Evolutionary conservation across 2,797 vertebrate genomes (phyloP).

Genomic region (Emys orbicularis): DNA sequence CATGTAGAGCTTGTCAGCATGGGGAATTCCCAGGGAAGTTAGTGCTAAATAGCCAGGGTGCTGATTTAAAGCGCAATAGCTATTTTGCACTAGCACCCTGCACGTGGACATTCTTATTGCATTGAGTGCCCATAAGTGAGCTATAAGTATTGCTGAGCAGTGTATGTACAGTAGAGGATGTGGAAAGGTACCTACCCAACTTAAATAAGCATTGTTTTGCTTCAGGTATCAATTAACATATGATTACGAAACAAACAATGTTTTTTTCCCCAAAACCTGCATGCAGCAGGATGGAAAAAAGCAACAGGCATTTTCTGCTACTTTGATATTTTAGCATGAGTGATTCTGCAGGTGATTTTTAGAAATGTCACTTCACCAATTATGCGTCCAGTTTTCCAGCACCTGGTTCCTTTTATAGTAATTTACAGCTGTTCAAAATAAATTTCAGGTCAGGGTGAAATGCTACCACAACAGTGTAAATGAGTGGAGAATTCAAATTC

Average conservation of each 20-base stretch:
- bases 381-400: neutral
- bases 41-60: neutral
- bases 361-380: neutral
- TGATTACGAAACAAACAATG: neutral
- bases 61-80: neutral
- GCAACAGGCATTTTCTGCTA: neutral
- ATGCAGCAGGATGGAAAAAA: fast-evolving
- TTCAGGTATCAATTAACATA: neutral
- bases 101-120: neutral
- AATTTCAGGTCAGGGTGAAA: neutral
- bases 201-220: neutral
- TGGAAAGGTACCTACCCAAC: neutral
- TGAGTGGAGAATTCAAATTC: neutral
- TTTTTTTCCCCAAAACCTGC: neutral
- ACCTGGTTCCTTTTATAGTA: neutral
- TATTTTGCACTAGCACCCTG: neutral
- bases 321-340: neutral
- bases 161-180: neutral
- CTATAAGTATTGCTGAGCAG: neutral
- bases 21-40: neutral
- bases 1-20: neutral
- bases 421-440: neutral
- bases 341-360: neutral
- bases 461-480: neutral
- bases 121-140: neutral